Evolutionary conservation across 2,888 invertebrate genomes (phyloP).

Genomic region (Uloborus plumipes): DNA sequence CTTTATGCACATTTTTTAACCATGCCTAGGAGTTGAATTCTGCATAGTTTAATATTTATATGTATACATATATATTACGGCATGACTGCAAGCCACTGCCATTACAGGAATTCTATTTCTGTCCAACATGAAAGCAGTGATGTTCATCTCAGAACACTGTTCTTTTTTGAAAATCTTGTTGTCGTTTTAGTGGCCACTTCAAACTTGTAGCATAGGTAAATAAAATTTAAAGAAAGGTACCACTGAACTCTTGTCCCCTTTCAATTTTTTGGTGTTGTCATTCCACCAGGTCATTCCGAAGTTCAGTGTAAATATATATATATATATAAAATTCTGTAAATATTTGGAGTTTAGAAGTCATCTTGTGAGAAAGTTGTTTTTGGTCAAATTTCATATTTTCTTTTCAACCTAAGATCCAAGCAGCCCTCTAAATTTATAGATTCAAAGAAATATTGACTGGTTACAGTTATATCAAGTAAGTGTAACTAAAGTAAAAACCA

Average conservation of each 20-base stretch:
- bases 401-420: too few relatives aligned
- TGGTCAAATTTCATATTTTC: neutral
- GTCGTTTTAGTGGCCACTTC: conserved; percentile 64
- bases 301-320: conserved; percentile 57
- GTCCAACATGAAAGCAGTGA: conserved; percentile 62
- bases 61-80: conserved; percentile 61
- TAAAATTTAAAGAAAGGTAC: conserved; percentile 38
- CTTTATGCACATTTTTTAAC: conserved; percentile 59
- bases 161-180: conserved; percentile 64
- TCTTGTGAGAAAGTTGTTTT: conserved; percentile 34
- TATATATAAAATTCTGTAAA: conserved; percentile 37
- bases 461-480: too few relatives aligned
- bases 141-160: conserved; percentile 59
- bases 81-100: conserved; percentile 63
- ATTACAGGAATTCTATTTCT: conserved; percentile 61
- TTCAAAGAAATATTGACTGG: too few relatives aligned
- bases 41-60: conserved; percentile 65
- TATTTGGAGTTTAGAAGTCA: conserved; percentile 46
- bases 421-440: too few relatives aligned
- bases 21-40: conserved; percentile 51
- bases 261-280: conserved; percentile 56
- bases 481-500: too few relatives aligned
- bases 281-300: conserved; percentile 58
- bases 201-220: conserved; percentile 56
- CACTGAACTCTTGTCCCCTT: conserved; percentile 55